A percentile compares a stretch with the other conserved stretches of the same genome.
Conservation (phyloP, 2,888 invertebrate genomes). For the Cataglyphis albicans region DNA sequence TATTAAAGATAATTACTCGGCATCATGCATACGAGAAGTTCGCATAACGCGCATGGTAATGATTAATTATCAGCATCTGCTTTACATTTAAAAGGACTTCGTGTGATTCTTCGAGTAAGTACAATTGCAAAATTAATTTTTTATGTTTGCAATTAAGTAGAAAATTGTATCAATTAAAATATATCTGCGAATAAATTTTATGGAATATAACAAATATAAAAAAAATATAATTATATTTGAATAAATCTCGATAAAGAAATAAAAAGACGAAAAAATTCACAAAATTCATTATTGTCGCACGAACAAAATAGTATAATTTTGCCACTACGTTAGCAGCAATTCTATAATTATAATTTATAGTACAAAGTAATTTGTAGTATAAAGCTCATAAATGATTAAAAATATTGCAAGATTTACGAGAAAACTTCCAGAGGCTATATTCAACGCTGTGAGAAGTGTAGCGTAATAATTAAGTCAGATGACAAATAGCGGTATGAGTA, state of each 20-base stretch:
- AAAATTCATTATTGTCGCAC: background rate
- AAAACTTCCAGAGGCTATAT: conserved; percentile 16
- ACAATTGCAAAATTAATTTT: background rate
- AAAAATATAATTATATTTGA: background rate
- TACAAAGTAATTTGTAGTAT: background rate
- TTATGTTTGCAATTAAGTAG: background rate
- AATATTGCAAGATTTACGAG: conserved; percentile 25
- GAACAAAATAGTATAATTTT: background rate
- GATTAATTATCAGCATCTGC: conserved; percentile 66
- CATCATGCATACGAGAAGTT: conserved; percentile 60
- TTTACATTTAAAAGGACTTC: conserved; percentile 45
- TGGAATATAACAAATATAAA: background rate
- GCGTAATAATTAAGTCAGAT: conserved; percentile 61
- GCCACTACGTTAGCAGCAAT: background rate
- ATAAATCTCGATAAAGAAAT: background rate
- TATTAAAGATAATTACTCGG: conserved; percentile 66
- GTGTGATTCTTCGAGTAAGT: conserved; percentile 35
- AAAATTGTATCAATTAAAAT: background rate
- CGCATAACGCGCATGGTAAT: conserved; percentile 46
- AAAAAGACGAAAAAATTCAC: background rate
- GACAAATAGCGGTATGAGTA: conserved; percentile 59
- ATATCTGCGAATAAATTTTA: background rate
- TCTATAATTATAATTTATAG: background rate
- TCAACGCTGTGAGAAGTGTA: background rate
- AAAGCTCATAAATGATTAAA: background rate